Base-by-base conservation (phyloP, 2,888 invertebrate species). In the Mycalesis mineus region DNA sequence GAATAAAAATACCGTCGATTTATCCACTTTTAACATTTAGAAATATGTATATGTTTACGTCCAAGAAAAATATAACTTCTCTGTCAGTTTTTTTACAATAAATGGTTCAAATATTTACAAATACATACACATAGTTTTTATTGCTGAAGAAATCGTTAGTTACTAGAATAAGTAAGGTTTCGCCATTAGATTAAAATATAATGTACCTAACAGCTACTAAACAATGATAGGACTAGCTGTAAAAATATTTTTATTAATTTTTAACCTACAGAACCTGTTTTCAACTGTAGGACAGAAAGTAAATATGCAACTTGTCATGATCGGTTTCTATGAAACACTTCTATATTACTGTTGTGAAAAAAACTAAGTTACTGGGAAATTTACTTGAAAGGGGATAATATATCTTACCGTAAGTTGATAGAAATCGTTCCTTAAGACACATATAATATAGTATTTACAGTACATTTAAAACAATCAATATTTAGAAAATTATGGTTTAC, bases 51-150 rank as follows among this genome's bases (percentile, higher is more conserved):
- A 78, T 75, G 77, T 79, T 73, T 75, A 78, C 74, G 72, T 75
- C 75, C 85, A 83, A 86, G 85, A 88, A 89, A 88, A 89, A 88
- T 86, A 88, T 88, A 86, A 73, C 77, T 76, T 75, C 80, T 88
- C 82, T 87, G 79, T 80, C 69, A 72, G 75, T 81, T 81, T 81
- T 22, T 22, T 77, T 85, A 88, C 83, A 87, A 79, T 82, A 80
- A 78, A 77, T 74, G 76, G 71, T 79, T 81, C 72, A 69, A 76
- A 76, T 88, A 88, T 88, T 83, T 89, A 88, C 88, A 88, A 69
- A 78, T 85, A 84, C 77, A 75, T 84, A 85, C 78, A 84, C 67
- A 68, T 74, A 74, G 77, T 84, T 85, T 37, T 88, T 88, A 88
- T 89, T 89, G 88, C 88, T 89, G 87, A 82, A 83, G 80, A 82